Evolutionary conservation across 2,888 invertebrate genomes (phyloP), one percentile per base, ranked within the genome.

Genomic region (Stegana nigrithorax): DNA sequence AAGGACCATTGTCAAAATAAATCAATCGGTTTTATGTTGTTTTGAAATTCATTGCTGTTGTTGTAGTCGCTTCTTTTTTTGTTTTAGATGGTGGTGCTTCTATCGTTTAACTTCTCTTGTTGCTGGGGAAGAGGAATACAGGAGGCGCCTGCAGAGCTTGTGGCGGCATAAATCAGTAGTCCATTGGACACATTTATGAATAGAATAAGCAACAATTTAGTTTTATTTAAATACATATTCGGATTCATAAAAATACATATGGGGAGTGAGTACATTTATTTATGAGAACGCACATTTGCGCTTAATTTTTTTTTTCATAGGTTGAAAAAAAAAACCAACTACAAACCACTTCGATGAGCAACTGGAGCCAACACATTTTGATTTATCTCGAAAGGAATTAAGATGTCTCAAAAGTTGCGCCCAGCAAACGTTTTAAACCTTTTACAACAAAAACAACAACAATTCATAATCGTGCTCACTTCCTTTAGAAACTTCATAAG

Each of bases 11-110:
- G 83, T 81, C 81, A 83, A 81, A 81, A 81, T 81, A 81, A 81
- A 83, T 81, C 83, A 81, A 81, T 83, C 81, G 83, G 82, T 74
- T 82, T 83, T 83, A 81, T 83, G 82, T 77, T 80, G 77, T 69
- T 76, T 73, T 75, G 81, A 78, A 78, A 73, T 81, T 79, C 27
- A 17, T 36, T 29, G 23, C 42, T 50, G 4, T 44, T 29, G 3
- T 36, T 50, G 12, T 50, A 36, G 23, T 57, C 42, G 50, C 19
- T 53, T 53, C 12, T 51, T 47, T 71, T 80, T 71, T 79, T 67
- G 65, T 66, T 66, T 62, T 63, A 36, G 65, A 44, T 63, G 63
- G 62, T 57, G 59, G 47, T n/a, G 45, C 60, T 65, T 66, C 2
- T 51, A 29, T 44, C 69, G 64, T 67, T 63, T 71, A 60, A 67